Evolutionary conservation across 2,888 invertebrate genomes (phyloP), one percentile per base, ranked within the genome.

Genomic region (Myathropa florea): DNA sequence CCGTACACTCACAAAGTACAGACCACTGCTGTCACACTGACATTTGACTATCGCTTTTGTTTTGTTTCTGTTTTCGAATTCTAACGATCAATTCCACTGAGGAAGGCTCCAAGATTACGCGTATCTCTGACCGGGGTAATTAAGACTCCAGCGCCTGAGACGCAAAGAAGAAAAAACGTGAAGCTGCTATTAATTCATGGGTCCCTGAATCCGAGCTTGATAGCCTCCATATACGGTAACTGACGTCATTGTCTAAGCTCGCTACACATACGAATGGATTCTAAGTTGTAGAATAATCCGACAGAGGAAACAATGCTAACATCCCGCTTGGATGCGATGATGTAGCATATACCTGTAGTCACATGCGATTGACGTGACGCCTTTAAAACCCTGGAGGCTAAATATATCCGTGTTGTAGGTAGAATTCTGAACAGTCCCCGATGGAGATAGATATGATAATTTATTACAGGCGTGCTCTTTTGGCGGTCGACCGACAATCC

Each of bases 181-280:
- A 36, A 80, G 39, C 65, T 71, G 70, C 65, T 39, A 18, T 73
- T 60, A 80, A 76, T 70, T 84, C 75, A 84, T 84, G 80, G 80
- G 78, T 84, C 83, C 80, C 33, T 80, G 75, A 79, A 14, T 60
- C 60, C 70, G 83, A 53, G 39, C 73, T 59, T 83, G 79, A 79
- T 83, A 55, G 39, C 24, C 46, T 4, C 55, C 23, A 57, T 71
- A 59, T 39, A 75, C 67, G 70, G 18, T 39, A 76, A 71, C 80
- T 84, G 81, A 84, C 84, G 84, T 84, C 71, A 84, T 68, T 80
- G 70, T 65, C 26, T 10, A 63, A 64, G 53, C 59, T 57, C 57
- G 12, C 36, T 70, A 76, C 59, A 12, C 60, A 28, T 59, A 59
- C 79, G 61, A 59, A 46, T 59, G 26, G 39, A 64, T 83, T 79